A percentile compares a stretch with the other conserved stretches of the same genome.
These are phyloP conservation scores for Anoplolepis gracilipes DNA, from an alignment of 1,140 invertebrate genomes.

Conservation along the genomic window DNA sequence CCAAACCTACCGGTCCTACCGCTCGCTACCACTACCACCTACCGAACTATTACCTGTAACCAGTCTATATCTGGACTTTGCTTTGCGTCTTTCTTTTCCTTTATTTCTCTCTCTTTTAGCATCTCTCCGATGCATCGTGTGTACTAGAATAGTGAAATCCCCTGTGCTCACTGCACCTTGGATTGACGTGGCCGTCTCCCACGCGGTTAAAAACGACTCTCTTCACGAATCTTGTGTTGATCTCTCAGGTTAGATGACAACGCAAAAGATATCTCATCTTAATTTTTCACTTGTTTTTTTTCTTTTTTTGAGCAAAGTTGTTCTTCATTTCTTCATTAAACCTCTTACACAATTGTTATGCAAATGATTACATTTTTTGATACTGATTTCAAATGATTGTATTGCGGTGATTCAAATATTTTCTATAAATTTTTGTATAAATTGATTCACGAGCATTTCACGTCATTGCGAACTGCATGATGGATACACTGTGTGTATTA, in stretches of 20 bases:
- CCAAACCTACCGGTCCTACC: slow-evolving; percentile 77
- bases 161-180: slow-evolving; percentile 33
- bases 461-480: not conserved
- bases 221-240: not conserved
- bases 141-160: slow-evolving; percentile 64
- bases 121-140: slow-evolving; percentile 50
- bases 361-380: not conserved
- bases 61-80: slow-evolving; percentile 68
- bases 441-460: not conserved
- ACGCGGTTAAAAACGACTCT: slow-evolving; percentile 13
- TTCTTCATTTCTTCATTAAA: not conserved
- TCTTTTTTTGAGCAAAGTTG: not conserved
- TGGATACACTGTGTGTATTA: not conserved
- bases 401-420: not conserved
- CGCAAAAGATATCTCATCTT: not conserved
- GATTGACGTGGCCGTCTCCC: slow-evolving; percentile 14
- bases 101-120: slow-evolving; percentile 28
- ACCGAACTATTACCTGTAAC: slow-evolving; percentile 69
- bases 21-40: slow-evolving; percentile 71
- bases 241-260: not conserved
- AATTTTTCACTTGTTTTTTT: too few relatives aligned
- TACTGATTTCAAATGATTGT: not conserved
- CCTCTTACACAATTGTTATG: not conserved
- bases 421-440: not conserved
- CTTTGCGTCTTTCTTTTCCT: slow-evolving; percentile 40